phyloP scores from a whole-genome alignment of 1,140 invertebrate genomes.

The Gyrodactylus bullatarudis region DNA sequence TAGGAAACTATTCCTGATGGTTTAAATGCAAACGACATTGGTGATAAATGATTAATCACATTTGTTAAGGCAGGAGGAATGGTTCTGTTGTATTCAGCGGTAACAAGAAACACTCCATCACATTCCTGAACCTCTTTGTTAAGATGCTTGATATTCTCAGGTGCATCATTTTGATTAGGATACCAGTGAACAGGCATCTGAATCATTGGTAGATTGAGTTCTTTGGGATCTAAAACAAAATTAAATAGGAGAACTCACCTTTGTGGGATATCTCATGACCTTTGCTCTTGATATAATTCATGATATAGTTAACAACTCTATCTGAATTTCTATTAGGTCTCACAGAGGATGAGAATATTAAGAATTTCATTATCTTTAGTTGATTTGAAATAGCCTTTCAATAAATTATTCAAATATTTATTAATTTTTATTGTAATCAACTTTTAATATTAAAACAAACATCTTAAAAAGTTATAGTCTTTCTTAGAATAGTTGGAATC shows the following conservation, averaged over 20 bases:
- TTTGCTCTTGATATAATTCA: neutral
- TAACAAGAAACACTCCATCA: constrained; percentile 21
- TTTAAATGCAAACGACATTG: constrained; percentile 16
- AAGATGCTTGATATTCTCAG: constrained; percentile 15
- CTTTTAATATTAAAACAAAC: too few species aligned
- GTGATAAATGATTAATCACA: constrained; percentile 22
- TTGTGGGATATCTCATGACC: neutral
- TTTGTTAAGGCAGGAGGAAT: constrained; percentile 21
- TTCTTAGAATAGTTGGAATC: too few species aligned
- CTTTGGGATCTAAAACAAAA: constrained; percentile 15
- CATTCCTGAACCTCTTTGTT: constrained; percentile 16
- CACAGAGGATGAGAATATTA: neutral
- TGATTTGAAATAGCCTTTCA: too few species aligned
- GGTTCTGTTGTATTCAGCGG: constrained; percentile 22
- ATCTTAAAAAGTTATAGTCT: too few species aligned
- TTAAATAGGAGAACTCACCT: neutral
- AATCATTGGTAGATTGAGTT: constrained; percentile 16
- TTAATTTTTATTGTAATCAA: too few species aligned
- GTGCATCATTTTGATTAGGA: constrained; percentile 13
- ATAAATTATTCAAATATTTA: too few species aligned
- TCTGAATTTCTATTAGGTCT: neutral
- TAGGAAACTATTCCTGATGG: constrained; percentile 22
- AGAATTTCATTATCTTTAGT: too few species aligned
- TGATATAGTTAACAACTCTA: neutral
- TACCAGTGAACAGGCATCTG: constrained; percentile 17